A percentile compares a stretch with the other conserved stretches of the same genome.
Evolutionary conservation across 2,888 invertebrate genomes (phyloP).

Genomic region (Deilephila porcellus): DNA sequence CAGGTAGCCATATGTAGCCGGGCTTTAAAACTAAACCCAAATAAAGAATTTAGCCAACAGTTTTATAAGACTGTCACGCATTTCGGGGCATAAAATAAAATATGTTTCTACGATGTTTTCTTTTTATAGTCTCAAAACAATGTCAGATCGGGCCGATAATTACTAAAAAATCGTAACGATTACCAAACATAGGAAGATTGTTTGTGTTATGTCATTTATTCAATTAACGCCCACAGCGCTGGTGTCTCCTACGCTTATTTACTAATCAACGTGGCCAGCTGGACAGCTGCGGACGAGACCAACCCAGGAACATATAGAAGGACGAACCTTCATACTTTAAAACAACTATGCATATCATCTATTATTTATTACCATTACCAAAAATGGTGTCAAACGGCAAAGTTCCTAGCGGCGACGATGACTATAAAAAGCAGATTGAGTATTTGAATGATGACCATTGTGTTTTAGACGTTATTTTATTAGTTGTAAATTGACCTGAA

Average conservation of each 20-base stretch:
- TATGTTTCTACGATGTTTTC: too few species aligned
- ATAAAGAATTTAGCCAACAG: too few species aligned
- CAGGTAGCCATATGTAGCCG: too few species aligned
- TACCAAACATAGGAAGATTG: slow-evolving; percentile 24
- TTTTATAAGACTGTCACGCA: too few species aligned
- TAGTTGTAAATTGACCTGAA: slow-evolving; percentile 15
- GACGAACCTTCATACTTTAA: background rate
- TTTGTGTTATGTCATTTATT: slow-evolving; percentile 51
- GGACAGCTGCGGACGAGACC: background rate
- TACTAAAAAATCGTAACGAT: background rate
- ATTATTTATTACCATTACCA: background rate
- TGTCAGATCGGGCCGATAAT: background rate
- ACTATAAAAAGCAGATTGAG: background rate
- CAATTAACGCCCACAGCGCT: slow-evolving; percentile 60
- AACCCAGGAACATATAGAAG: background rate
- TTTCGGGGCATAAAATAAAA: too few species aligned
- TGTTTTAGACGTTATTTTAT: background rate
- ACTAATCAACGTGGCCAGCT: background rate
- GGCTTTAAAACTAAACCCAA: too few species aligned
- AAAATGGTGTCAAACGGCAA: too few species aligned
- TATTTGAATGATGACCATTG: background rate
- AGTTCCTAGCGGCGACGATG: background rate
- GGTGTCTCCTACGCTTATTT: slow-evolving; percentile 50
- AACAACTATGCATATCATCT: background rate
- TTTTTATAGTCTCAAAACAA: too few species aligned